A percentile compares a stretch with the other conserved stretches of the same genome.
These are phyloP conservation scores for Delichon dasypus DNA, from an alignment of 2,797 vertebrate species.

Conservation along the genomic window DNA sequence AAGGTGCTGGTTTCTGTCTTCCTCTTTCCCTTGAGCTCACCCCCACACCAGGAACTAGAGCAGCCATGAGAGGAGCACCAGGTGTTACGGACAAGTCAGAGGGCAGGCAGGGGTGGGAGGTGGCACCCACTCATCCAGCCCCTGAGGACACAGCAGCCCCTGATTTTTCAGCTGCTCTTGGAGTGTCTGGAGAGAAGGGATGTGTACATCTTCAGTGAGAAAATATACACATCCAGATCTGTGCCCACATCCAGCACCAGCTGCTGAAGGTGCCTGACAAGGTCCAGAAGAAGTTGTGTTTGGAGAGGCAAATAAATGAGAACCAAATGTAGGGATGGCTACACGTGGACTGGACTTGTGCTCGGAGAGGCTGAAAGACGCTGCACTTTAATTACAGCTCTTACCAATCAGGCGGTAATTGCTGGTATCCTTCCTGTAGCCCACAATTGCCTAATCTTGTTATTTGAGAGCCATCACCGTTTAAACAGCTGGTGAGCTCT, in stretches of 20 bases:
- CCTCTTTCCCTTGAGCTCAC: not conserved
- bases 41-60: accelerated
- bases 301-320: not conserved
- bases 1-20: not conserved
- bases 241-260: not conserved
- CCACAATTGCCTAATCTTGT: conserved; percentile 85
- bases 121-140: not conserved
- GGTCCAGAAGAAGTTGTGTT: not conserved
- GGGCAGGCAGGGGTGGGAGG: not conserved
- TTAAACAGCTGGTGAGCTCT: conserved; percentile 84
- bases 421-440: conserved; percentile 85
- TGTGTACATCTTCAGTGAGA: too few relatives aligned
- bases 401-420: conserved; percentile 88
- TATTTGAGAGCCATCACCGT: conserved; percentile 80
- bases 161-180: too few relatives aligned
- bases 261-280: not conserved
- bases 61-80: accelerated
- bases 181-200: too few relatives aligned
- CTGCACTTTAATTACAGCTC: conserved; percentile 82
- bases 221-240: not conserved
- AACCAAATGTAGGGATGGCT: conserved; percentile 57
- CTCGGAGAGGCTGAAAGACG: conserved; percentile 36
- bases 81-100: accelerated
- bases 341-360: not conserved
- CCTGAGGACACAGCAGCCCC: not conserved